Base-by-base conservation (phyloP, 2,888 invertebrate species). In the Nasonia oneida region DNA sequence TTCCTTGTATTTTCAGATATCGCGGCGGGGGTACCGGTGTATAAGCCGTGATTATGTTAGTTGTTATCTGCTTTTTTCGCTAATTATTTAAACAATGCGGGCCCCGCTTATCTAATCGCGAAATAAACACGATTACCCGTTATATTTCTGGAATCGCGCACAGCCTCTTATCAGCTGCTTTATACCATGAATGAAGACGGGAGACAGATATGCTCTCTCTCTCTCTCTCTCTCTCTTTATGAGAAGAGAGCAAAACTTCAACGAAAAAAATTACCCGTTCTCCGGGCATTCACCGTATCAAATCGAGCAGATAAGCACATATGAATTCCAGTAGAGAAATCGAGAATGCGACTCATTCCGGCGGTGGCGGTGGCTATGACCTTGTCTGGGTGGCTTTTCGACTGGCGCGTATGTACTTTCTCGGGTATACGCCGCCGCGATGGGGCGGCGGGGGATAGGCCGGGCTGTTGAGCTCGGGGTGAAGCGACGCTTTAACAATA, bases 401-500 rank as follows among this genome's bases (percentile, higher is more conserved):
- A 53, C 53, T 61, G 2, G 18, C 67, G 33, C 29, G 29, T 29
- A 33, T 1, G 29, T 29, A 8, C 3, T 50, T 70, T 79, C 39
- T 37, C 37, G 37, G 64, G 10, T 37, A 18, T 57, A 33, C 37
- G 42, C 29, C 29, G 29, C 29, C 29, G 33, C 50, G 50, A 12
- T 18, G 53, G 53, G 75, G 57, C 8, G 67, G 29, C 23, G 67
- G 29, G 67, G 23, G 15, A 33, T 33, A 15, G 67, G 67, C 15
- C 10, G 76, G 67, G 67, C 15, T 29, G 78, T 14, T 81, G 83
- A 39, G 77, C 83, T 15, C 10, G 84, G 87, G 86, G 87, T 83
- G 87, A 88, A 88, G 87, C 84, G 85, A 86, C 85, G 86, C 87
- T 88, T 88, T 88, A 87, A 88, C 89, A 88, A 89, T 91, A 92